A percentile compares a stretch with the other conserved stretches of the same genome.
Conservation (phyloP, 2,797 vertebrate species). For the Chelonia mydas region DNA sequence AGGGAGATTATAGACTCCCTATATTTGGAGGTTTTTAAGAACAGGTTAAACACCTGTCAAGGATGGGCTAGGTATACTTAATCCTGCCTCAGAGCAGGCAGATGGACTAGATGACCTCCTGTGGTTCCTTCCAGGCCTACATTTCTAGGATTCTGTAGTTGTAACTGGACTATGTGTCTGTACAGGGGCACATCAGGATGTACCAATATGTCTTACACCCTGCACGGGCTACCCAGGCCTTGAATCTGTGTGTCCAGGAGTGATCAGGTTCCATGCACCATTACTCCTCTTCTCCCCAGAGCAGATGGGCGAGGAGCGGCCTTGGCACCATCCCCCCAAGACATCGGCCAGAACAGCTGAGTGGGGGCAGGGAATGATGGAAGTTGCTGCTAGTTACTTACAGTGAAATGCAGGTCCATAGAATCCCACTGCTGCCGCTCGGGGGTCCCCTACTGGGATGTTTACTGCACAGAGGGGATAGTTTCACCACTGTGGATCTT, state of each 20-base stretch:
- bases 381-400: not conserved
- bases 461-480: not conserved
- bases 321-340: slow-evolving; percentile 24
- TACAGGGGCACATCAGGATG: fast-evolving
- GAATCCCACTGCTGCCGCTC: not conserved
- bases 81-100: not conserved
- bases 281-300: not conserved
- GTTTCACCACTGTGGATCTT: not conserved
- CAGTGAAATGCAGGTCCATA: not conserved
- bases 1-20: not conserved
- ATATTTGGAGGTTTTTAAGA: not conserved
- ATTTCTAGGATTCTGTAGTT: not conserved
- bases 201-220: not conserved
- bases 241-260: not conserved
- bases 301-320: slow-evolving; percentile 21
- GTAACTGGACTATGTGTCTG: not conserved
- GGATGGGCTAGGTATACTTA: not conserved
- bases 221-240: not conserved
- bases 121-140: not conserved
- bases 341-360: not conserved
- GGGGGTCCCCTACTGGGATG: not conserved
- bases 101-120: not conserved
- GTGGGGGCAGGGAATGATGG: not conserved
- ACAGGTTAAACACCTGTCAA: not conserved
- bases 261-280: not conserved